Evolutionary conservation across 1,140 invertebrate species (phyloP), one percentile per base, ranked within the genome.

Genomic region (Scaptomyza hsui): DNA sequence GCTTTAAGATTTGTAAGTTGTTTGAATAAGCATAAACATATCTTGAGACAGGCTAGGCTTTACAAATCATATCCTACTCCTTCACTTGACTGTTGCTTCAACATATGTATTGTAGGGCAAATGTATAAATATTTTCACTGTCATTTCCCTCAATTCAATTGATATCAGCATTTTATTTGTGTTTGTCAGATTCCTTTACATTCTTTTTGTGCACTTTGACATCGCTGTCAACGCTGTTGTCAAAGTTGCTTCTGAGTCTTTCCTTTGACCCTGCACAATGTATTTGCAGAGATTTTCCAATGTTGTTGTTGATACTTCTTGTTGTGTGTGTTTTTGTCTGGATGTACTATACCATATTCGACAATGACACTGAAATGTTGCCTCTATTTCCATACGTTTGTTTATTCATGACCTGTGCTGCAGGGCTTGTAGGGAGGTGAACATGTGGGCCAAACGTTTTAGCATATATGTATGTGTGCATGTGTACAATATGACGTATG

Each of bases 281-380:
- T 86, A 64, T 86, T 81, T 81, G 76, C 57, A 42, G 24, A 68
- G 61, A 79, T 79, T 78, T 52, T 56, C 24, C 35, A 37, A 37
- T 29, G 26, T 29, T 26, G 24, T 29, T 49, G 67, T 49, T 48
- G 59, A 47, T 62, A 19, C 21, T 55, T 9, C 6, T 24, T 6
- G 24, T 24, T 29, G 24, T 26, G 4, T n/a, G n/a, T 10, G 3
- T 24, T 4, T 24, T 24, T 24, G 24, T 52, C n/a, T 35, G 48
- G 60, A n/a, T n/a, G n/a, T n/a, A n/a, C n/a, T 49, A 71, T 70
- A 16, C 37, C 37, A 51, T 67, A 57, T 62, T 75, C 70, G 56
- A 79, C 74, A 79, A 69, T 73, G 77, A 79, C 69, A 81, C 56
- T 76, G 73, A 76, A 73, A 76, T 63, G 70, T 65, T 68, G 45